A percentile compares a stretch with the other conserved stretches of the same genome.
Conservation (phyloP, 2,797 vertebrate species). For the Periophthalmus magnuspinnatus region DNA sequence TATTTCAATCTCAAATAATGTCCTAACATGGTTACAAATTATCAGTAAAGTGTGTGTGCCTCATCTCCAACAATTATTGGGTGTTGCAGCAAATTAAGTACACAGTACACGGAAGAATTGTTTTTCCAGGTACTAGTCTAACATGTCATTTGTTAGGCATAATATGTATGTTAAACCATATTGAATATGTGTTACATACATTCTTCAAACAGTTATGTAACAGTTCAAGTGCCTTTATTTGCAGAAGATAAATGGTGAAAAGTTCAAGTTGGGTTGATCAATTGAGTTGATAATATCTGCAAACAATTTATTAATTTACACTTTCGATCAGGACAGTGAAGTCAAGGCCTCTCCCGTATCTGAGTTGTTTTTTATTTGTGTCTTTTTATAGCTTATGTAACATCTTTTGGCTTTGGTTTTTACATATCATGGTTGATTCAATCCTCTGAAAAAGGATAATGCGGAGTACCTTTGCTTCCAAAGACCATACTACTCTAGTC, state of each 20-base stretch:
- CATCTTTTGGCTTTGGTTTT: not conserved
- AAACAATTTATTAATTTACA: constrained; percentile 18
- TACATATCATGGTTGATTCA: not conserved
- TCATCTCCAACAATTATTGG: not conserved
- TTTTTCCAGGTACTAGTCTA: not conserved
- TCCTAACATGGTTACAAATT: not conserved
- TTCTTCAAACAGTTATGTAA: not conserved
- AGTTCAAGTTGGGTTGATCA: not conserved
- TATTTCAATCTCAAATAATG: not conserved
- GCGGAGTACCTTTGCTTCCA: not conserved
- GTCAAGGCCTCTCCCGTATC: constrained; percentile 20
- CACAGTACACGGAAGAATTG: not conserved
- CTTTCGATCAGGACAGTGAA: constrained; percentile 48
- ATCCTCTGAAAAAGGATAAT: not conserved
- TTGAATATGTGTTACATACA: not conserved
- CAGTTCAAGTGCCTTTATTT: not conserved
- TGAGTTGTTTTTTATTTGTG: constrained; percentile 8
- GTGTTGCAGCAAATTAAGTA: not conserved
- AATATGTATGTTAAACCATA: not conserved
- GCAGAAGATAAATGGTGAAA: not conserved
- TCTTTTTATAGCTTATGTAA: not conserved
- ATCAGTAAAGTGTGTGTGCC: not conserved
- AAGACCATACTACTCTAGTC: not conserved
- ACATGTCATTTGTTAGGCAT: not conserved
- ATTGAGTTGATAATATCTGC: not conserved